A percentile compares a stretch with the other conserved stretches of the same genome.
These are phyloP conservation scores for Bradypus variegatus DNA, from an alignment of 2,797 vertebrate genomes.

Conservation along the genomic window DNA sequence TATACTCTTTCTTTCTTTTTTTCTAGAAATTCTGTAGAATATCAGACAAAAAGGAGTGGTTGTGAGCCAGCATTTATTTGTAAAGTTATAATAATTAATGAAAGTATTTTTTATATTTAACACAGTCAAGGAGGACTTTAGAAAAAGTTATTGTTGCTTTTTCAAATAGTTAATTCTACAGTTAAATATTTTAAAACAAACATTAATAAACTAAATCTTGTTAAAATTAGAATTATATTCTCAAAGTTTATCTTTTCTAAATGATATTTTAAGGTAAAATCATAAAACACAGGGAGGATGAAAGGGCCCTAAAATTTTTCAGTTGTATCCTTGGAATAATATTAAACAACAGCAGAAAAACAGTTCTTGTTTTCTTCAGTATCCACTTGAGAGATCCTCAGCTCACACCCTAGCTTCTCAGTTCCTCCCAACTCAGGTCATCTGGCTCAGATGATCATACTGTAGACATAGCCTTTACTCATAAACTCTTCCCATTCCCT, in stretches of 20 bases:
- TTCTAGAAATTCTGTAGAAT: neutral
- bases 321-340: neutral
- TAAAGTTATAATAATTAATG: neutral
- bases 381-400: no score
- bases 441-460: no score
- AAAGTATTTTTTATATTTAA: conserved; percentile 4
- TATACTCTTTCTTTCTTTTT: neutral
- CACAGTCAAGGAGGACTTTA: neutral
- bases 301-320: neutral
- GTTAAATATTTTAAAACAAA: neutral
- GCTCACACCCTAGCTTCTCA: neutral
- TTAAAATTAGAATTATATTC: neutral
- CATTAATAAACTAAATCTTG: neutral
- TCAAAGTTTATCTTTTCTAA: neutral
- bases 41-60: neutral
- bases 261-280: conserved; percentile 13
- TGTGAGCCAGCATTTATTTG: neutral
- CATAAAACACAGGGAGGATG: neutral
- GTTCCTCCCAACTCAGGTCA: neutral
- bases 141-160: neutral
- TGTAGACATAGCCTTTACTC: neutral
- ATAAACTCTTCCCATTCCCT: neutral
- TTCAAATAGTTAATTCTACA: neutral
- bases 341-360: neutral
- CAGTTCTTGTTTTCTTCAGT: neutral